Evolutionary conservation across 2,113 vertebrate genomes (phyloP).

Genomic region (Pteropus alecto): DNA sequence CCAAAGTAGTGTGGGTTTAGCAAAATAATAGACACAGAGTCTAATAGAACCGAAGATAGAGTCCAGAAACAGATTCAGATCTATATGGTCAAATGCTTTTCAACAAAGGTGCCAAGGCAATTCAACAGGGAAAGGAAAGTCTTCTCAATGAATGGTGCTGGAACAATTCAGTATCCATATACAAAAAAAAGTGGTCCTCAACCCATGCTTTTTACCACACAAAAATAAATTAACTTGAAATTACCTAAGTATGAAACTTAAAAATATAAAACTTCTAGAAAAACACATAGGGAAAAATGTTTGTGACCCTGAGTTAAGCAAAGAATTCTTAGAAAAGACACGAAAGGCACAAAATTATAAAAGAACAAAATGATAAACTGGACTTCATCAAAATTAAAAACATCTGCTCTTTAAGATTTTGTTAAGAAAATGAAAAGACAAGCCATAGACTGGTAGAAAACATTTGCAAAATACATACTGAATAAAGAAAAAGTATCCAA

Average conservation of each 20-base stretch:
- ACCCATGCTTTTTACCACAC: background rate
- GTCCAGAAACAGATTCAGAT: background rate
- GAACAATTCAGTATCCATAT: background rate
- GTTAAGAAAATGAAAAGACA: background rate
- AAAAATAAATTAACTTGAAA: background rate
- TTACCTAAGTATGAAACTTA: background rate
- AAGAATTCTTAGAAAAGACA: constrained; percentile 19
- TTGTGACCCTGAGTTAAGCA: background rate
- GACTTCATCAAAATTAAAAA: background rate
- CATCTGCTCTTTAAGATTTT: background rate
- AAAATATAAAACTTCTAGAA: background rate
- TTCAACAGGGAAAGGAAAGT: background rate
- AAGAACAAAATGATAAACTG: background rate
- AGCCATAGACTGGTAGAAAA: background rate
- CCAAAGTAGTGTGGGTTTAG: background rate
- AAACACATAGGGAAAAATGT: background rate
- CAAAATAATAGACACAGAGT: background rate
- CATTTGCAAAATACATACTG: background rate
- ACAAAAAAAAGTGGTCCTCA: background rate
- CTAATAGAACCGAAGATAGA: background rate
- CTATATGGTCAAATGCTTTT: background rate
- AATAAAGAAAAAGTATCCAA: background rate
- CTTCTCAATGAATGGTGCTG: background rate
- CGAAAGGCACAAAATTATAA: background rate
- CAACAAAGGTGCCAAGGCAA: background rate